Evolutionary conservation across 2,113 vertebrate genomes (phyloP).

Genomic region (Daphoenositta chrysoptera): DNA sequence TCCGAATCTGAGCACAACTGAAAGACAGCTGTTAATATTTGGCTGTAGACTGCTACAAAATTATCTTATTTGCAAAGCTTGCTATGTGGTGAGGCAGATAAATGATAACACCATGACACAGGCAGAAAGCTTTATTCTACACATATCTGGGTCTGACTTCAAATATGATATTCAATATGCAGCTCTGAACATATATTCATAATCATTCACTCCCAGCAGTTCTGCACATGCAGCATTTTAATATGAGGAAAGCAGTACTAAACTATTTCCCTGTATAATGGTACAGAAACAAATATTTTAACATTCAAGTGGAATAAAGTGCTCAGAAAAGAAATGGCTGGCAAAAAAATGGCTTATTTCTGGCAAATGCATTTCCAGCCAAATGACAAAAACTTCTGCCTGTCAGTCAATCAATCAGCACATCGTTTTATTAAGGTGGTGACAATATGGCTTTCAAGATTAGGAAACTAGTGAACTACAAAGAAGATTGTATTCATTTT

Average conservation of each 20-base stretch:
- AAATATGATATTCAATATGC: conserved; percentile 32
- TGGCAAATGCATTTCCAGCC: background rate
- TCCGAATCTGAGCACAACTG: conserved; percentile 41
- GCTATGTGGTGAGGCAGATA: conserved; percentile 39
- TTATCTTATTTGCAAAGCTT: conserved; percentile 66
- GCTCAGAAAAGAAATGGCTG: conserved; percentile 11
- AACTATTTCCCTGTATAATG: conserved; percentile 2
- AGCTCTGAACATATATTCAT: conserved; percentile 46
- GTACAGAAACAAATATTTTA: conserved; percentile 57
- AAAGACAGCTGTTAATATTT: conserved; percentile 66
- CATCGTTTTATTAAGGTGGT: background rate
- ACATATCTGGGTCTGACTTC: conserved; percentile 29
- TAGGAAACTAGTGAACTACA: background rate
- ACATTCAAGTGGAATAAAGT: background rate
- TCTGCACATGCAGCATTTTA: conserved; percentile 43
- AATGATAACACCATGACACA: conserved; percentile 43
- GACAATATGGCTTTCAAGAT: conserved; percentile 15
- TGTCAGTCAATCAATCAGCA: background rate
- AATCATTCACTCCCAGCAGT: conserved; percentile 38
- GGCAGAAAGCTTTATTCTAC: conserved; percentile 33
- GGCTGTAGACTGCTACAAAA: conserved; percentile 39
- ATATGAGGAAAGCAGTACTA: background rate
- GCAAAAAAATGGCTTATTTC: background rate
- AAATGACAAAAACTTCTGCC: background rate
- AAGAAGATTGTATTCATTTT: background rate